Evolutionary conservation across 1,140 invertebrate species (phyloP).

Genomic region (Cydia splendana): DNA sequence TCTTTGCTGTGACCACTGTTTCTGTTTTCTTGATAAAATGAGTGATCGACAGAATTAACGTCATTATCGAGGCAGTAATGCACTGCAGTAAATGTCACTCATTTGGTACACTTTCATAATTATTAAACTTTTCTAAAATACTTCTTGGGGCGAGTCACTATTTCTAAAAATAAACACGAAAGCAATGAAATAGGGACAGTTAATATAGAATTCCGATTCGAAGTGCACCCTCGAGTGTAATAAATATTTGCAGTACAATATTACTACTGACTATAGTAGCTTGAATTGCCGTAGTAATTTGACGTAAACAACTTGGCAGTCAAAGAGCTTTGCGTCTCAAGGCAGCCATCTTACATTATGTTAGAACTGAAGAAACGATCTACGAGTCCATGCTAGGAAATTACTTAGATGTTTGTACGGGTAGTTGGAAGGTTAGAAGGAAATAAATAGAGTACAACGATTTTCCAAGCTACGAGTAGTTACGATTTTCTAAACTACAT

Average conservation of each 20-base stretch:
- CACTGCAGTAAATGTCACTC: too few species aligned
- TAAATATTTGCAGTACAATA: background rate
- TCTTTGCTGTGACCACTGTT: too few species aligned
- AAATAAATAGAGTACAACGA: too few species aligned
- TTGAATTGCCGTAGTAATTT: constrained; percentile 7
- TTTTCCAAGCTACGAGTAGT: too few species aligned
- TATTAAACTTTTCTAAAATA: background rate
- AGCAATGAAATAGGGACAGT: constrained; percentile 1
- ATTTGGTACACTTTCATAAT: background rate
- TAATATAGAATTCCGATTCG: constrained; percentile 1
- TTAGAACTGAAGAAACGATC: too few species aligned
- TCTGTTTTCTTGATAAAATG: too few species aligned
- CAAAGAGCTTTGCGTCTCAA: constrained; percentile 7
- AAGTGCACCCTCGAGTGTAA: background rate
- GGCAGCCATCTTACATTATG: background rate
- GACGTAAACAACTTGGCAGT: background rate
- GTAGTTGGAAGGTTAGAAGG: background rate
- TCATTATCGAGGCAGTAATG: too few species aligned
- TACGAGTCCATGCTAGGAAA: too few species aligned
- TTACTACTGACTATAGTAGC: background rate
- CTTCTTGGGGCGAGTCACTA: background rate
- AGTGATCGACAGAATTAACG: too few species aligned
- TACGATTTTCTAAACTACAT: too few species aligned
- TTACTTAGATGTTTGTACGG: too few species aligned
- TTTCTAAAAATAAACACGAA: background rate